A percentile compares a stretch with the other conserved stretches of the same genome.
phyloP scores from a whole-genome alignment of 2,797 vertebrate species.

The Delichon dasypus region DNA sequence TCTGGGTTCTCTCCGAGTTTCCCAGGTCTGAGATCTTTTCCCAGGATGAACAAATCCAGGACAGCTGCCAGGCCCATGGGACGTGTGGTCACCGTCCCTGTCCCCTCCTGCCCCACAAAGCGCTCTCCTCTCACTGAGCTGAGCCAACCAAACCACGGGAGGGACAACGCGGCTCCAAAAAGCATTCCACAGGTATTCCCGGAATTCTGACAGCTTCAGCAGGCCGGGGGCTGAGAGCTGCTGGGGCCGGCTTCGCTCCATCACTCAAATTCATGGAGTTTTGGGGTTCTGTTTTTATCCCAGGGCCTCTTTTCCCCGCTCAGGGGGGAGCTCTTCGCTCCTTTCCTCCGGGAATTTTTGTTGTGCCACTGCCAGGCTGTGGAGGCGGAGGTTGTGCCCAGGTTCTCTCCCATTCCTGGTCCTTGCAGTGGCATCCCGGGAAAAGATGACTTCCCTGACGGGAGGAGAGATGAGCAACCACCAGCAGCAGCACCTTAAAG shows the following conservation, averaged over 20 bases:
- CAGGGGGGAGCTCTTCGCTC: not conserved
- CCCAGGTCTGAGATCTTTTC: not conserved
- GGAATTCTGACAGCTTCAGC: slow-evolving; percentile 5
- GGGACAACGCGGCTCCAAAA: not conserved
- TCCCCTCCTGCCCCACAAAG: not conserved
- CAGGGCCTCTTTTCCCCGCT: not conserved
- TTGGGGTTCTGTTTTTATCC: not conserved
- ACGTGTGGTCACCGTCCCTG: fast-evolving
- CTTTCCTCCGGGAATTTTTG: not conserved
- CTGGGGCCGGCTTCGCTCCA: not conserved
- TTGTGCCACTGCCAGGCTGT: not conserved
- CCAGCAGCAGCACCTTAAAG: not conserved
- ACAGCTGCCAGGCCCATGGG: fast-evolving
- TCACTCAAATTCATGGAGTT: not conserved
- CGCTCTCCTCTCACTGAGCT: not conserved
- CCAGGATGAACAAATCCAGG: not conserved
- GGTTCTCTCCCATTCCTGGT: not conserved
- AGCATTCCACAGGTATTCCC: not conserved
- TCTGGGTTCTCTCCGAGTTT: not conserved
- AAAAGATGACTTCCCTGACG: not conserved
- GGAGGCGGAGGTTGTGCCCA: fast-evolving
- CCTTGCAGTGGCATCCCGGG: not conserved
- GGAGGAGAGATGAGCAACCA: not conserved
- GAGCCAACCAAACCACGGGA: not conserved
- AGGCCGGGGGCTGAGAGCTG: not conserved